Base-by-base conservation (phyloP, 2,797 vertebrate species). In the Synanceia verrucosa region DNA sequence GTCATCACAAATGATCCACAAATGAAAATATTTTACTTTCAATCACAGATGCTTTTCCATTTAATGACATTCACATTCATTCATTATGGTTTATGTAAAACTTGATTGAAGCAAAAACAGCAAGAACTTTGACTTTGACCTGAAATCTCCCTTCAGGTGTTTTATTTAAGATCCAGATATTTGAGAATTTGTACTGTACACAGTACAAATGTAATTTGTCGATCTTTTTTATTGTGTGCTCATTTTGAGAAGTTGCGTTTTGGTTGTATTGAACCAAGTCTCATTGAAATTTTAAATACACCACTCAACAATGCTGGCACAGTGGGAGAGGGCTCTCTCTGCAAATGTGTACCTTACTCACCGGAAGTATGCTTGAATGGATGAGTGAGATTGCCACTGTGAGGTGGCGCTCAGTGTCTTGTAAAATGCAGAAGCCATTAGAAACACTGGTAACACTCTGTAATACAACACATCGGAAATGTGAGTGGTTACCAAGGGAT, bases 361-460 rank as follows among this genome's bases (percentile, higher is more conserved):
- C 43, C 39, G 75, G 55, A 82, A 68, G 51, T 65, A 24, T 70
- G 56, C 67, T 74, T 76, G 59, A 73, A 76, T 67, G 43, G 9
- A 50, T 37, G 46, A 58, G 50, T 46, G 52, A 56, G 28, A 43
- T 60, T 75, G 16, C 11, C 44, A 47, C 21, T 57, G 43, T 29
- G 50, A 65, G 16, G 19, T 41, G 23, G 16, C 66, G 19, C 55
- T 65, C 26, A 41, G 14, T 26, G 21, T 21, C 44, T 61, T 73
- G 29, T 1, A 37, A 70, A 63, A 52, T 28, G 23, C 23, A 47
- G 12, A 39, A 26, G 16, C 0, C 1, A 51, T 46, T 51, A 24
- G 21, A 48, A 26, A 58, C 23, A 46, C 34, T 47, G 4, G 4
- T 43, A 14, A 59, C 11, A 4, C 18, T 26, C 13, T 7, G 29